Base-by-base conservation (phyloP, 2,888 invertebrate genomes). In the Spicauda simplicius region DNA sequence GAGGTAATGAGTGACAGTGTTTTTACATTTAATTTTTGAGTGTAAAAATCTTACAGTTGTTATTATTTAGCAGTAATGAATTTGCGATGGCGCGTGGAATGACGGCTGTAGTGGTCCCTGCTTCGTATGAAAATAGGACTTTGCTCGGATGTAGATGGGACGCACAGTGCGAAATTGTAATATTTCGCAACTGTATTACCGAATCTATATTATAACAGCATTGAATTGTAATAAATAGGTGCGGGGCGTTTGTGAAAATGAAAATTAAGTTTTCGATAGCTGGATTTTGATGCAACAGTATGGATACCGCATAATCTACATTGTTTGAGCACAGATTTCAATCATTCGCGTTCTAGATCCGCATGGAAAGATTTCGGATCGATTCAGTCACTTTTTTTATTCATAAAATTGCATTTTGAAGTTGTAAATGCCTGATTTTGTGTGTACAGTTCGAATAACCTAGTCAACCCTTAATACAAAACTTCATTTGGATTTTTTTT, bases 401-500 rank as follows among this genome's bases (percentile, higher is more conserved):
- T 85, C 81, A 86, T 81, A 74, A 84, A 80, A 77, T 53, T 41
- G 8, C 10, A 14, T 25, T 70, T 72, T 71, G 71, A 41, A 30
- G 62, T 65, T 33, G 68, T 71, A 75, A 74, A 71, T 30, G 68
- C 58, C 69, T 74, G 79, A n/a, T 80, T 82, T 79, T 73, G 70
- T 73, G 75, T 69, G 78, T 82, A 82, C 83, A 79, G 80, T 65
- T 84, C 77, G 73, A 85, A 80, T 91, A 91, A 91, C 90, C 90
- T 90, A 87, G 78, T 81, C 87, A 75, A 14, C n/a, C 12, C 56
- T 57, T 82, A 78, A 77, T 57, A 20, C 80, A 81, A 83, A 93
- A 93, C 92, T 92, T 91, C 82, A 88, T 90, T 90, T 92, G 61
- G 84, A 81, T 91, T 93, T 85, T 33, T 92, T 90, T 90, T 91